Base-by-base conservation (phyloP, 2,797 vertebrate genomes). In the Acanthurus leucopareius region DNA sequence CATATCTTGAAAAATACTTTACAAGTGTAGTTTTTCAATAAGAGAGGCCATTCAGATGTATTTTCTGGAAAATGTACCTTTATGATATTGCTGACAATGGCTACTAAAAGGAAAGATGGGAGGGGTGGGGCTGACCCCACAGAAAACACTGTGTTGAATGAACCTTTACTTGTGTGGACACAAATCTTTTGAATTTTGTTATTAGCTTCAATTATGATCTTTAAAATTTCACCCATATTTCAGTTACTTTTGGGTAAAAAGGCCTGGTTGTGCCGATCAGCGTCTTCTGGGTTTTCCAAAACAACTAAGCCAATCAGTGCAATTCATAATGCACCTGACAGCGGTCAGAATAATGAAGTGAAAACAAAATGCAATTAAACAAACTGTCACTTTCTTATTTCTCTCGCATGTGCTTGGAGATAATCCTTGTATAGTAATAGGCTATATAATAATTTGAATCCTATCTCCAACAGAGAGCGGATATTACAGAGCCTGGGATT, bases 141-240 rank as follows among this genome's bases (percentile, higher is more conserved):
- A 32, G 28, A 25, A 32, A 32, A 32, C 28, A 2, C 28, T 32
- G 28, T 5, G 28, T 32, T 32, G 28, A 5, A 32, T 32, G 28
- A 32, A 4, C 28, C 4, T 32, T 32, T 32, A 32, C 28, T 52
- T 57, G 54, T 51, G 60, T 47, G 25, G 44, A 78, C 13, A 28
- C 19, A 13, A 1, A 70, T 42, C 32, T 72, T 79, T 68, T 67
- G 38, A 63, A 45, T 69, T 11, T 6, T 19, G 45, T 60, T 17
- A 59, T 20, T 14, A 72, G 19, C n/a, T 71, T 20, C 14, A 63
- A 49, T 45, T 4, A 15, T 35, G 32, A 51, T 35, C 42, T 49
- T 44, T 69, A 11, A 60, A 69, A 56, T 48, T 32, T 25, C 10
- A 1, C 9, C 22, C 15, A 44, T n/a, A 57, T 61, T 16, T 61